A percentile compares a stretch with the other conserved stretches of the same genome.
These are phyloP conservation scores for Elephantulus edwardii DNA, from an alignment of 2,113 vertebrate species.

Conservation along the genomic window DNA sequence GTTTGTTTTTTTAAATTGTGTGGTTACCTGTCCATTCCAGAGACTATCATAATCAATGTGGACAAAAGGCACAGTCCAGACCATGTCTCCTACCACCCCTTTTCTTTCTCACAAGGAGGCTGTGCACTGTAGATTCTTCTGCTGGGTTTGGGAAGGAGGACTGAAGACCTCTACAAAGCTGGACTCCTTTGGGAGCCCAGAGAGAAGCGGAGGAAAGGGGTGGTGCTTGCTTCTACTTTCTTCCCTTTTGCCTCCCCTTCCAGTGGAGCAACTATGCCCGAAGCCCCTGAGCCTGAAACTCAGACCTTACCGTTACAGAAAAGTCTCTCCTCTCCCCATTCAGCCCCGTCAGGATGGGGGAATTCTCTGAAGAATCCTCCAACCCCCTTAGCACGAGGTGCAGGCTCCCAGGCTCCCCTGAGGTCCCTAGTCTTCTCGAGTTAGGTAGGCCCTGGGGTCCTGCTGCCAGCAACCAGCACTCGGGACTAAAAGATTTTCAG, in stretches of 20 bases:
- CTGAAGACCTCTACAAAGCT: neutral
- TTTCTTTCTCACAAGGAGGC: neutral
- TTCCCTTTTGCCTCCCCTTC: neutral
- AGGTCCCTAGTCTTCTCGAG: neutral
- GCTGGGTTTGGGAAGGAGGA: neutral
- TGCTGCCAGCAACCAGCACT: neutral
- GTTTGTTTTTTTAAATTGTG: neutral
- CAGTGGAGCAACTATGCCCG: too few relatives aligned
- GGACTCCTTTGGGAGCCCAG: neutral
- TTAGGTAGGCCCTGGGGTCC: neutral
- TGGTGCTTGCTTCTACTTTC: neutral
- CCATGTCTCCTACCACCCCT: neutral
- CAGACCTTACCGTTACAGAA: neutral
- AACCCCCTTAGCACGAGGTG: neutral
- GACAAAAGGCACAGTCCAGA: neutral
- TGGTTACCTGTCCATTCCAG: too few relatives aligned
- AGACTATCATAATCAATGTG: neutral
- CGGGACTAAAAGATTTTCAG: neutral
- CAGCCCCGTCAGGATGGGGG: neutral
- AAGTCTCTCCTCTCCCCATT: neutral
- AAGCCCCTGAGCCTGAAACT: neutral
- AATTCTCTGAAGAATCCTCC: neutral
- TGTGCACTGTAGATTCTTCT: neutral
- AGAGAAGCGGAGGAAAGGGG: neutral
- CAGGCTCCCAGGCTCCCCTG: neutral